These are phyloP conservation scores for Apostichopus japonicus DNA, from an alignment of 35 echinoderm and acorn worm genomes.

Conservation along the genomic window DNA sequence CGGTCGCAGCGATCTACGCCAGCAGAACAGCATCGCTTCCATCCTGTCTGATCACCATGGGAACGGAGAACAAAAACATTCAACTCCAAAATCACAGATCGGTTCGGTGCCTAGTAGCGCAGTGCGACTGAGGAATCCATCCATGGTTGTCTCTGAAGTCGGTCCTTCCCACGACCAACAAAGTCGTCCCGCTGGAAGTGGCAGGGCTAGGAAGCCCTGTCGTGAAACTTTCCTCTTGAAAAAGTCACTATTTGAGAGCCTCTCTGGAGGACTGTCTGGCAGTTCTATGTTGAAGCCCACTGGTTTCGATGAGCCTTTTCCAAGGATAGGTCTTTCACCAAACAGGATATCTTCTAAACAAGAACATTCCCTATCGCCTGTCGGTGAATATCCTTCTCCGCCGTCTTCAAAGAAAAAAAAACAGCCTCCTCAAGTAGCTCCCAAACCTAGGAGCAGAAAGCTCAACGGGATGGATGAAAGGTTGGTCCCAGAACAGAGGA, in stretches of 20 bases:
- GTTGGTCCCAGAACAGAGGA: not conserved
- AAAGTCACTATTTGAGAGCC: slow-evolving; percentile 9
- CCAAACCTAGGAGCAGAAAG: slow-evolving; percentile 1
- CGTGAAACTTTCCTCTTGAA: slow-evolving; percentile 31
- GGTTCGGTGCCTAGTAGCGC: not conserved
- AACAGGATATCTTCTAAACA: not conserved
- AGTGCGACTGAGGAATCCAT: not conserved
- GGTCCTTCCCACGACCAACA: not conserved
- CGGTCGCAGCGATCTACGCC: not conserved
- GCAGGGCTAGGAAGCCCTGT: not conserved
- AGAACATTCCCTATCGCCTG: not conserved
- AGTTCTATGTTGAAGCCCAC: not conserved
- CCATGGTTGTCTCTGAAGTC: not conserved
- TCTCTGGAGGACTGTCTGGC: not conserved
- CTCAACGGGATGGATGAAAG: not conserved
- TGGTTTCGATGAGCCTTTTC: slow-evolving; percentile 15
- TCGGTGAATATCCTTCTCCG: not conserved
- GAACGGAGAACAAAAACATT: not conserved
- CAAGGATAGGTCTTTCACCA: not conserved
- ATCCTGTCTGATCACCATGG: not conserved
- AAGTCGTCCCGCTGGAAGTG: not conserved
- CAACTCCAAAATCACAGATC: not conserved
- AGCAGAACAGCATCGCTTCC: not conserved
- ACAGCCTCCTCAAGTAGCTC: not conserved
- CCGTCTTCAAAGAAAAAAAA: not conserved